Base-by-base conservation (phyloP, 2,888 invertebrate genomes). In the Drosophila neonasuta region DNA sequence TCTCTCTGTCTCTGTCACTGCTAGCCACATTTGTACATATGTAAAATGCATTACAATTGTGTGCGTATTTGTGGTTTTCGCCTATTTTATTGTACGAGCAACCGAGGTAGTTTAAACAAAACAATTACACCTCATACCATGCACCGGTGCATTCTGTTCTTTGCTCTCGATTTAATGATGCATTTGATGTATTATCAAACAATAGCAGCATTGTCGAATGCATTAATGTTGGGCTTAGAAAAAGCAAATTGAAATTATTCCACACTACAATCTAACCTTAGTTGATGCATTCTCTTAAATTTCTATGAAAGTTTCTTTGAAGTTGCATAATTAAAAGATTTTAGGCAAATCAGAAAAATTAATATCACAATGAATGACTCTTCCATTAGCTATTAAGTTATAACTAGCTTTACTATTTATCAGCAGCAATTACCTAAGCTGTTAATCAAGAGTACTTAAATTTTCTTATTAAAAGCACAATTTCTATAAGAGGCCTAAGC, bases 41-140 rank as follows among this genome's bases (percentile, higher is more conserved):
- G 55, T 64, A 68, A 65, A 77, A 68, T 65, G 51, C 36, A 58
- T 55, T 56, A 57, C 39, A 42, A 41, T 20, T 58, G 74, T 68
- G 29, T 64, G 64, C 61, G 51, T 65, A 65, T 73, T 73, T 74
- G 74, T 59, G 74, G 74, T 46, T 62, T 65, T 71, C 62, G 77
- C 66, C 62, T 48, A 45, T 77, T 63, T 74, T 51, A 63, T 72
- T 77, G 67, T 61, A 44, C 54, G 11, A 48, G 48, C 58, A 20
- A 58, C 41, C 29, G 62, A 24, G 41, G 20, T 24, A 48, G 42
- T 45, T 55, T 39, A 17, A 45, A 50, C 45, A 48, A 44, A 62
- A 56, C 62, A 56, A 56, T 61, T 9, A 17, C 15, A 10, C n/a
- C 32, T 6, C 17, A 13, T 8, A 5, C 36, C 7, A 15, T 11